phyloP scores from a whole-genome alignment of 2,888 invertebrate genomes.

The Diloba caeruleocephala region DNA sequence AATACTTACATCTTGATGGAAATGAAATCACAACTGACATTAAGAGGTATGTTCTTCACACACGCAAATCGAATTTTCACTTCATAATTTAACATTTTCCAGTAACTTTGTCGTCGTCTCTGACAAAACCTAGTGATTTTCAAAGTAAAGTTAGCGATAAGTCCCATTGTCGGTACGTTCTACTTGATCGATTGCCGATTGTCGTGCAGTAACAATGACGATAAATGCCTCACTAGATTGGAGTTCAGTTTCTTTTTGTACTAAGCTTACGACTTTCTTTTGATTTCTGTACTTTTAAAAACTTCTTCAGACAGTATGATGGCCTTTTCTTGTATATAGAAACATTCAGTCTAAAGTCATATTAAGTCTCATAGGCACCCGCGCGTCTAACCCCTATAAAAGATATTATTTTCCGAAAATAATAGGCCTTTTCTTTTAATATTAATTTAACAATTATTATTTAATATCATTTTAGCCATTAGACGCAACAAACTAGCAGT shows the following conservation, averaged over 20 bases:
- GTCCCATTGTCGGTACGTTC: conserved; percentile 68
- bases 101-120: conserved; percentile 48
- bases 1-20: too few relatives aligned
- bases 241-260: conserved; percentile 57
- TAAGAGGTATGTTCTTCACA: not conserved
- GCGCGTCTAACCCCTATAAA: too few relatives aligned
- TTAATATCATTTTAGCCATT: too few relatives aligned
- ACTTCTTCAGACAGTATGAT: conserved; percentile 23
- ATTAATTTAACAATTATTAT: too few relatives aligned
- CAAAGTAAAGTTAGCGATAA: conserved; percentile 67
- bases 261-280: conserved; percentile 39
- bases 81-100: conserved; percentile 31
- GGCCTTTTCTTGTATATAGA: conserved; percentile 15
- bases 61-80: conserved; percentile 29
- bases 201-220: conserved; percentile 75
- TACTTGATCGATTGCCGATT: conserved; percentile 75
- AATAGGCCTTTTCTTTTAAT: too few relatives aligned
- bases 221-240: conserved; percentile 77
- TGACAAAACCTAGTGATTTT: conserved; percentile 63
- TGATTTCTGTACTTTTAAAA: conserved; percentile 33
- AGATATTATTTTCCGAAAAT: too few relatives aligned
- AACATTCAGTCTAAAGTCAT: conserved; percentile 7
- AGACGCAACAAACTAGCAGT: too few relatives aligned
- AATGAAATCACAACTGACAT: too few relatives aligned
- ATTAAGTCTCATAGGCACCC: too few relatives aligned